Evolutionary conservation across 2,888 invertebrate genomes (phyloP), one percentile per base, ranked within the genome.

Genomic region (Nesidiocoris tenuis): DNA sequence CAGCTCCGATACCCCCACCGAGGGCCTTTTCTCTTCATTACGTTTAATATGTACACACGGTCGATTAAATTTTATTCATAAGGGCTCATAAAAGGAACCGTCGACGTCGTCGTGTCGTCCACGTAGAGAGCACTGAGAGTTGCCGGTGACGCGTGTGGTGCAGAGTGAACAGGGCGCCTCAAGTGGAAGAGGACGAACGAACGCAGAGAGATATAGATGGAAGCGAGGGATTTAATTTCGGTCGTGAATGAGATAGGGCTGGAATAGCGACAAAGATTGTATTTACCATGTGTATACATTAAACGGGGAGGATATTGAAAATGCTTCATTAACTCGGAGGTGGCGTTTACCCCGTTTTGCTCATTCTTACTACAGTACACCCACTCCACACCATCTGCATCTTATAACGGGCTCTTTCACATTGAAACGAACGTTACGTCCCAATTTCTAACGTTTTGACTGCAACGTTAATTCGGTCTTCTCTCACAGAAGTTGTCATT

Each of bases 51-150:
- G 76, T 76, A 78, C 78, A 78, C 68, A 76, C 78, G 78, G 78
- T 78, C 78, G 76, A 78, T 78, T 78, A 76, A 76, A 78, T 78
- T 78, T 78, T 76, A 78, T 78, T 76, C 78, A 78, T 76, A 77
- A 77, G 77, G 59, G 77, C 77, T 72, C 77, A 76, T 78, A 78
- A 78, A 76, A 74, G 78, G 76, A 76, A 67, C 66, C 39, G 57
- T 23, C 59, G 70, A 7, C 39, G 39, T 39, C 39, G 3, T n/a
- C n/a, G n/a, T n/a, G n/a, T n/a, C 39, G 57, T 23, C 59, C 57
- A 7, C 39, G 39, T 39, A 3, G 3, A 12, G 66, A 67, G 59
- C 17, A 61, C 39, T 39, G 39, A 39, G 39, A 39, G 39, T 65
- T 65, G 39, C 12, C 39, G 39, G 5, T 39, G 39, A 39, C 39